phyloP scores from a whole-genome alignment of 2,888 invertebrate genomes.

The Caradrina clavipalpis region DNA sequence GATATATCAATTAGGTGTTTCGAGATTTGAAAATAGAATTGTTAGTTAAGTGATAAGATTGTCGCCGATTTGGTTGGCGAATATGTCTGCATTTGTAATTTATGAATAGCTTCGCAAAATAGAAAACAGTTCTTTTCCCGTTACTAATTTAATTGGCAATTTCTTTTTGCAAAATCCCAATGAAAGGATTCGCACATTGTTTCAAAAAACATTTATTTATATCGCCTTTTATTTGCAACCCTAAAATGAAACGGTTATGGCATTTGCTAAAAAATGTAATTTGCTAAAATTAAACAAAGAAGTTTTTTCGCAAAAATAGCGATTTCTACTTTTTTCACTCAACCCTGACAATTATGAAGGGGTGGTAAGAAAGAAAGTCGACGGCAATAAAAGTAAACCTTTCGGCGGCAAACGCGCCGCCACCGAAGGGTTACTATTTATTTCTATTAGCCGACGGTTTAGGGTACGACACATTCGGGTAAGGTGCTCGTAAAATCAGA shows the following conservation, averaged over 20 bases:
- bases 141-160: constrained; percentile 49
- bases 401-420: constrained; percentile 85
- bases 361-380: constrained; percentile 86
- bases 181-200: constrained; percentile 63
- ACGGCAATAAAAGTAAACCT: constrained; percentile 89
- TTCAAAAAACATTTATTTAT: constrained; percentile 50
- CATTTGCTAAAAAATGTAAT: constrained; percentile 68
- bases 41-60: constrained; percentile 2
- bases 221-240: constrained; percentile 46
- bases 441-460: constrained; percentile 85
- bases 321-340: constrained; percentile 78
- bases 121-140: constrained; percentile 33
- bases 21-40: constrained; percentile 4
- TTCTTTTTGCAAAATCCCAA: constrained; percentile 34
- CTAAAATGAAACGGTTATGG: constrained; percentile 65
- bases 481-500: constrained; percentile 75
- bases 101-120: constrained; percentile 19
- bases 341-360: constrained; percentile 87
- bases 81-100: neutral
- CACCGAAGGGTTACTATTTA: constrained; percentile 89
- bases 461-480: constrained; percentile 76
- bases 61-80: neutral
- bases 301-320: constrained; percentile 74
- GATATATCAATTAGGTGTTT: constrained; percentile 45
- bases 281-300: constrained; percentile 76